A percentile compares a stretch with the other conserved stretches of the same genome.
Evolutionary conservation across 2,888 invertebrate genomes (phyloP).

Genomic region (Glyphotaelius pellucidus): DNA sequence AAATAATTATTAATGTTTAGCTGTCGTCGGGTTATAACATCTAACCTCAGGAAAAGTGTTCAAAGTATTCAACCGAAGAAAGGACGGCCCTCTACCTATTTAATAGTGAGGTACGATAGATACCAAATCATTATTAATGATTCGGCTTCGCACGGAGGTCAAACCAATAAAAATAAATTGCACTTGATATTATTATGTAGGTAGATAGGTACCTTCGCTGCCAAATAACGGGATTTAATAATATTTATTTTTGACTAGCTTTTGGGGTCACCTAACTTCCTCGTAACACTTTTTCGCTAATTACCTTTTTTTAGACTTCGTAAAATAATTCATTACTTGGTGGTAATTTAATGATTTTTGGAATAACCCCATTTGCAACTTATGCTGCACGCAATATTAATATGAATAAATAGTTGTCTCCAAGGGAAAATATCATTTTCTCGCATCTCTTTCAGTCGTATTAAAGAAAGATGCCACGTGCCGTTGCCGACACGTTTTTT

Average conservation of each 20-base stretch:
- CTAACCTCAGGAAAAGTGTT: neutral
- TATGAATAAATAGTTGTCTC: too few species aligned
- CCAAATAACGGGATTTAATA: neutral
- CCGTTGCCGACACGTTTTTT: too few species aligned
- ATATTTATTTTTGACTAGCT: neutral
- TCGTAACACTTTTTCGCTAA: neutral
- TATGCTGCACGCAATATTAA: too few species aligned
- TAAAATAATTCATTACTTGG: neutral
- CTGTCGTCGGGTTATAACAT: too few species aligned
- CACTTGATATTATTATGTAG: neutral
- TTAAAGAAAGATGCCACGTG: too few species aligned
- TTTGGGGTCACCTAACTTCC: neutral
- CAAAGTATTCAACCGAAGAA: neutral
- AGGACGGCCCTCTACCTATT: neutral
- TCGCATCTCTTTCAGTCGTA: too few species aligned
- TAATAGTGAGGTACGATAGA: neutral
- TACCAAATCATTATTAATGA: neutral
- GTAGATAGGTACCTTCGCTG: neutral
- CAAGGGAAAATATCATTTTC: too few species aligned
- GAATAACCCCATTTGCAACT: too few species aligned
- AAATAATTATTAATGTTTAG: too few species aligned
- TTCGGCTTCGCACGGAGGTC: neutral
- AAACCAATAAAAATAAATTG: neutral
- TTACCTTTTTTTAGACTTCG: neutral
- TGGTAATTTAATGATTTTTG: too few species aligned